phyloP scores from a whole-genome alignment of 2,797 vertebrate genomes.

The Lacerta viridis region DNA sequence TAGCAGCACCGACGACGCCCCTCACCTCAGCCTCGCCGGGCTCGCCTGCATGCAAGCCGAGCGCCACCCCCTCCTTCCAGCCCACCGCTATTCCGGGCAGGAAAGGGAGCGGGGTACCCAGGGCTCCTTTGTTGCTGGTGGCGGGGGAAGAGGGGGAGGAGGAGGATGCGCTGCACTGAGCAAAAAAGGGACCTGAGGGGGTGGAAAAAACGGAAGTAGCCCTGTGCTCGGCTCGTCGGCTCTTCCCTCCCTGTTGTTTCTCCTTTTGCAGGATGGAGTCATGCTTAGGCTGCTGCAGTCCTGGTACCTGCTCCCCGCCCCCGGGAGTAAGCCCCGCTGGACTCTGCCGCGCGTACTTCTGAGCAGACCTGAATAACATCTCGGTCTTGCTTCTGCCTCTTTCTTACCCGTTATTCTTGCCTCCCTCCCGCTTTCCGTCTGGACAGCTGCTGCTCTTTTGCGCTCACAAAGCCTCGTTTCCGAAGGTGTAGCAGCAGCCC shows the following conservation, averaged over 20 bases:
- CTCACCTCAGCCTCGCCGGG: not conserved
- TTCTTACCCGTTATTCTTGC: no score
- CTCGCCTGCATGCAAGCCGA: not conserved
- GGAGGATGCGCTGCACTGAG: not conserved
- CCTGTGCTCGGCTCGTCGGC: not conserved
- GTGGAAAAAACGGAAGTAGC: not conserved
- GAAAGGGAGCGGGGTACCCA: not conserved
- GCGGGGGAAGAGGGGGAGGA: not conserved
- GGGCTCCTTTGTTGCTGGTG: constrained; percentile 2
- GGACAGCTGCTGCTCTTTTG: no score
- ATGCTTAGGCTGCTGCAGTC: no score
- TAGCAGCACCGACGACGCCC: not conserved
- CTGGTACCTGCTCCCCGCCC: no score
- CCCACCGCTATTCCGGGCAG: not conserved
- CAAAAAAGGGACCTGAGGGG: not conserved
- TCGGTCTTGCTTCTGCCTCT: no score
- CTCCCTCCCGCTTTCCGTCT: no score
- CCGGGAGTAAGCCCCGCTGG: no score
- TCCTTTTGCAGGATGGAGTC: no score
- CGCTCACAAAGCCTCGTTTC: no score
- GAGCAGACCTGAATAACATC: no score
- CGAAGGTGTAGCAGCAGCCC: not conserved
- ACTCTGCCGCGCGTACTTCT: no score
- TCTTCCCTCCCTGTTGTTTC: not conserved
- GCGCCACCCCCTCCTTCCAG: not conserved